phyloP scores from a whole-genome alignment of 2,888 invertebrate species.

The Eulithis prunata region DNA sequence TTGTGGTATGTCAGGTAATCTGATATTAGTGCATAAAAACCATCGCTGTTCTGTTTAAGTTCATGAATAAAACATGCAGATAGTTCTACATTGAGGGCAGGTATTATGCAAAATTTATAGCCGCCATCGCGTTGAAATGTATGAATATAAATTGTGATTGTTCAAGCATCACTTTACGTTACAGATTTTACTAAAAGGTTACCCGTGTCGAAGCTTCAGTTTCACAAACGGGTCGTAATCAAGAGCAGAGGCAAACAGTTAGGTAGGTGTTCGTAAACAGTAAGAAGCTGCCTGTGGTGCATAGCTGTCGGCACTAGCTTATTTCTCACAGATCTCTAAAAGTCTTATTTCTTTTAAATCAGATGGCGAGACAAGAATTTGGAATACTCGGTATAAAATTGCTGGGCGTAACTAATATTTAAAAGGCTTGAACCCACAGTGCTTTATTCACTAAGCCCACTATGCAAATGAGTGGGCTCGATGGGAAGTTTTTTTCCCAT shows the following conservation, averaged over 20 bases:
- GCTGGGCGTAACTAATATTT: no score
- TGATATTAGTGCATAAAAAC: conserved; percentile 15
- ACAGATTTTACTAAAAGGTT: conserved; percentile 10
- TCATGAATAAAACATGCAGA: conserved; percentile 27
- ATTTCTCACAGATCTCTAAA: no score
- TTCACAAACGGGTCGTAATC: background rate
- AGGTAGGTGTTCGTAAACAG: background rate
- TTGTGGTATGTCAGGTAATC: background rate
- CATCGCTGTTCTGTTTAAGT: conserved; percentile 23
- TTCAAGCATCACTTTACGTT: conserved; percentile 7
- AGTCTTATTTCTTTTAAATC: no score
- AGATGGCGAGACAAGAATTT: no score
- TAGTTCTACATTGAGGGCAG: conserved; percentile 25
- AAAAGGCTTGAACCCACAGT: no score
- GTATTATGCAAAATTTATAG: conserved; percentile 27
- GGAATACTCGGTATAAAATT: no score
- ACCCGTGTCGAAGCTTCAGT: conserved; percentile 5
- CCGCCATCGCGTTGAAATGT: conserved; percentile 18
- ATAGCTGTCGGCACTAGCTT: no score
- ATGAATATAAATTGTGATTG: conserved; percentile 23
- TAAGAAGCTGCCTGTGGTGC: background rate
- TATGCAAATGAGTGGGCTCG: no score
- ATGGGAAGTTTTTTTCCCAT: no score
- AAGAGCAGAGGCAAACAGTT: background rate
- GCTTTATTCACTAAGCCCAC: no score